Conservation (phyloP, 2,113 vertebrate genomes). For the Pyxicephalus adspersus region DNA sequence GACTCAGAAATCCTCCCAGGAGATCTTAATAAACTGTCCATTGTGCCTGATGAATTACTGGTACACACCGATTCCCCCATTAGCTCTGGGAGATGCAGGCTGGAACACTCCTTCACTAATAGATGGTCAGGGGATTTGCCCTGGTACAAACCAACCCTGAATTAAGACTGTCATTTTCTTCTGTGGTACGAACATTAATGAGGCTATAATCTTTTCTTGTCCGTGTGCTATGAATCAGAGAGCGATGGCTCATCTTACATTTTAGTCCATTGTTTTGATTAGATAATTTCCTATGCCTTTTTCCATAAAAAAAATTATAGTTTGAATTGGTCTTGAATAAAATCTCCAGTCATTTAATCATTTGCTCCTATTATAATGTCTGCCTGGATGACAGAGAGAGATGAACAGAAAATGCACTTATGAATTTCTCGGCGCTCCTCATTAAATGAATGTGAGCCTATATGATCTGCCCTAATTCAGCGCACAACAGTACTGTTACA, state of each 20-base stretch:
- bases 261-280: constrained; percentile 56
- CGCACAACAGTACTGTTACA: constrained; percentile 25
- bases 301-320: constrained; percentile 48
- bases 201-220: constrained; percentile 57
- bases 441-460: constrained; percentile 45
- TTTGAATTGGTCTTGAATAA: constrained; percentile 57
- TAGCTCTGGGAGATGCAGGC: constrained; percentile 48
- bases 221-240: constrained; percentile 49
- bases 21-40: constrained; percentile 57
- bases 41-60: constrained; percentile 55
- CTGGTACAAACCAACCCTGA: constrained; percentile 53
- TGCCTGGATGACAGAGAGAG: constrained; percentile 54
- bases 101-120: constrained; percentile 47
- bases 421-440: constrained; percentile 44
- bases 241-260: constrained; percentile 54
- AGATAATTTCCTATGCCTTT: constrained; percentile 57
- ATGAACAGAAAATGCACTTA: constrained; percentile 55
- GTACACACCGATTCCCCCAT: constrained; percentile 50
- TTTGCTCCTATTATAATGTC: constrained; percentile 56
- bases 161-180: constrained; percentile 53
- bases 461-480: constrained; percentile 51
- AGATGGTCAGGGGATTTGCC: constrained; percentile 55
- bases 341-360: constrained; percentile 57
- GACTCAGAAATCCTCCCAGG: constrained; percentile 38
- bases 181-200: constrained; percentile 51